Evolutionary conservation across 2,797 vertebrate species (phyloP).

Genomic region (Dipus sagitta): DNA sequence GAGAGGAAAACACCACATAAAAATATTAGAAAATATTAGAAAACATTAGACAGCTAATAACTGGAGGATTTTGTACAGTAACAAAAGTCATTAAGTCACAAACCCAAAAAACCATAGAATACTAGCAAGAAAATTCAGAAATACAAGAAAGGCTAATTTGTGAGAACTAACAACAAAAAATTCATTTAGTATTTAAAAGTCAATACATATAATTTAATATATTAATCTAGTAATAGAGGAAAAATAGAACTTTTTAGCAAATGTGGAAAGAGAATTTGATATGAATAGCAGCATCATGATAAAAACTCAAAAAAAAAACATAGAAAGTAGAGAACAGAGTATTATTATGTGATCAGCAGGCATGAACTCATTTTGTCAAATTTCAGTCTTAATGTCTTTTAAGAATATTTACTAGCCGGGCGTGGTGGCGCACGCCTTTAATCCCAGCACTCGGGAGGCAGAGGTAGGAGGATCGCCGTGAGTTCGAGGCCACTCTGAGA

Average conservation of each 20-base stretch:
- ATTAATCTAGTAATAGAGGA: constrained; percentile 5
- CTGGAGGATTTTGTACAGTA: background rate
- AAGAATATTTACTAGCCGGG: too few species aligned
- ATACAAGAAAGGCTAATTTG: background rate
- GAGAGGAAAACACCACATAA: background rate
- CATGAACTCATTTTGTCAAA: background rate
- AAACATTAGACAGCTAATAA: background rate
- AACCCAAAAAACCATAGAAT: constrained; percentile 22
- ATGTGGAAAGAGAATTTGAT: constrained; percentile 1
- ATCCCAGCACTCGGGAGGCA: too few species aligned
- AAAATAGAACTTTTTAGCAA: constrained; percentile 9
- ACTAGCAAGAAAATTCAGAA: background rate
- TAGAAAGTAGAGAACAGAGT: background rate
- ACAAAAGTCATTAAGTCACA: background rate
- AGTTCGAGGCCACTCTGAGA: too few species aligned
- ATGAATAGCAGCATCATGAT: background rate
- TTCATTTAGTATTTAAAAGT: constrained; percentile 17
- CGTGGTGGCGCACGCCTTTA: too few species aligned
- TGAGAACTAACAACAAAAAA: background rate
- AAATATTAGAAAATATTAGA: background rate
- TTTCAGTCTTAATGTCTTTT: background rate
- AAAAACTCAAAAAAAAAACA: background rate
- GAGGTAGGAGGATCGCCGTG: too few species aligned
- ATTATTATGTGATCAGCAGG: background rate
- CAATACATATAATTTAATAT: background rate